These are phyloP conservation scores for Pterocles gutturalis DNA, from an alignment of 2,113 vertebrate genomes.

Conservation along the genomic window DNA sequence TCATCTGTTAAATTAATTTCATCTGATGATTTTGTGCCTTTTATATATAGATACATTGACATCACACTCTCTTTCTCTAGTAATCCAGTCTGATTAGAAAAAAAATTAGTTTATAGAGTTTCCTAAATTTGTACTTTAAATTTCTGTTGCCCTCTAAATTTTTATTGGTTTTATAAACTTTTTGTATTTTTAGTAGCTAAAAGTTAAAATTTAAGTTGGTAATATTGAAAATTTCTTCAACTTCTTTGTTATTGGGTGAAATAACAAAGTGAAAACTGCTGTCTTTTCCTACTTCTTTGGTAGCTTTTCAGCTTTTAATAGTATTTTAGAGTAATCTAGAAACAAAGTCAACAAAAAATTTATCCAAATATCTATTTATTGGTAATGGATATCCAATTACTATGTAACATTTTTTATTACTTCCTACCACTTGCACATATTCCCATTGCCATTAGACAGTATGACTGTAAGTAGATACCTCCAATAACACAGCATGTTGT, in stretches of 20 bases:
- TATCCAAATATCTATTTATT: neutral
- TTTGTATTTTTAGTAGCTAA: neutral
- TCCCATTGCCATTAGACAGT: neutral
- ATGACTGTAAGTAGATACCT: neutral
- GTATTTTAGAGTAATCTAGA: neutral
- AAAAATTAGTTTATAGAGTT: neutral
- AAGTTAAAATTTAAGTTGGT: neutral
- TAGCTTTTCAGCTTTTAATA: neutral
- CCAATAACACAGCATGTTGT: neutral
- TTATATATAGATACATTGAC: neutral
- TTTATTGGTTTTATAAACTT: neutral
- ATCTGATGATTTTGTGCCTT: neutral
- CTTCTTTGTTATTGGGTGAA: neutral
- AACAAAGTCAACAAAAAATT: neutral
- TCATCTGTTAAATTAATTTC: neutral
- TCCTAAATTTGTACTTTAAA: neutral
- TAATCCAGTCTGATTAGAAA: neutral
- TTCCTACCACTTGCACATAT: neutral
- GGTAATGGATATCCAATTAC: neutral
- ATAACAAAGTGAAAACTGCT: neutral
- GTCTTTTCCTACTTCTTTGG: neutral
- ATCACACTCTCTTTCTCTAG: neutral
- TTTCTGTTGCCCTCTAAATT: neutral
- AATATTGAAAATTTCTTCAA: neutral
- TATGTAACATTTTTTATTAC: neutral